phyloP scores from a whole-genome alignment of 2,888 invertebrate genomes.

The Caenorhabditis parvicauda region DNA sequence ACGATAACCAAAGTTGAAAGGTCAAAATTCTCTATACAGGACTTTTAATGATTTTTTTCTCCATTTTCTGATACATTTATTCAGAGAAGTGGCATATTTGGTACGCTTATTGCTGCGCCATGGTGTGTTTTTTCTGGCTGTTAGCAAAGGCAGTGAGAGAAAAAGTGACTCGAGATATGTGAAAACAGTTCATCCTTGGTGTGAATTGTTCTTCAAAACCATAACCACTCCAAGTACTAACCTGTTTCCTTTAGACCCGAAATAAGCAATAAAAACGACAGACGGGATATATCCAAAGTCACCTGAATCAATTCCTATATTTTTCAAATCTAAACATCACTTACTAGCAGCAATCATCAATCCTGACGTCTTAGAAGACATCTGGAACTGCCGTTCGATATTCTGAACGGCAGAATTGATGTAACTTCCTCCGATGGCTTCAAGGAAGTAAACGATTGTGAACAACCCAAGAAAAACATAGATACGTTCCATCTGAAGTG shows the following conservation, averaged over 20 bases:
- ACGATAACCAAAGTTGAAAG: too few species aligned
- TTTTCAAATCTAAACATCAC: slow-evolving; percentile 5
- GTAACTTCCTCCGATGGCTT: slow-evolving; percentile 55
- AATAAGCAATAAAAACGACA: slow-evolving; percentile 59
- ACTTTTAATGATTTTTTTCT: too few species aligned
- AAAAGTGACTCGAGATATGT: neutral
- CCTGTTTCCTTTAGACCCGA: slow-evolving; percentile 56
- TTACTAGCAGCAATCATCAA: slow-evolving; percentile 58
- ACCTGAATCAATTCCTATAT: slow-evolving; percentile 32
- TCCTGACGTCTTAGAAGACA: slow-evolving; percentile 57
- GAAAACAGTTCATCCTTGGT: neutral
- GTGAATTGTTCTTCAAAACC: too few species aligned
- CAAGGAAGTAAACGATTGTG: slow-evolving; percentile 56
- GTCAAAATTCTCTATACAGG: too few species aligned
- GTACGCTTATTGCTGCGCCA: too few species aligned
- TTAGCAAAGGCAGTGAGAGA: neutral
- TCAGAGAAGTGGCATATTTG: too few species aligned
- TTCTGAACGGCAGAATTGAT: slow-evolving; percentile 59
- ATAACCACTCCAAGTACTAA: slow-evolving; percentile 7
- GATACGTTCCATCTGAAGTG: slow-evolving; percentile 47
- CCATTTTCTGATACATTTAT: too few species aligned
- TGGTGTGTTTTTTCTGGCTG: too few species aligned
- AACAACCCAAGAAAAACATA: slow-evolving; percentile 53
- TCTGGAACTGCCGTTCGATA: slow-evolving; percentile 61
- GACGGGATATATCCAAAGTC: slow-evolving; percentile 61